phyloP scores from a whole-genome alignment of 2,113 vertebrate genomes.

The Mesembrinibis cayennensis region DNA sequence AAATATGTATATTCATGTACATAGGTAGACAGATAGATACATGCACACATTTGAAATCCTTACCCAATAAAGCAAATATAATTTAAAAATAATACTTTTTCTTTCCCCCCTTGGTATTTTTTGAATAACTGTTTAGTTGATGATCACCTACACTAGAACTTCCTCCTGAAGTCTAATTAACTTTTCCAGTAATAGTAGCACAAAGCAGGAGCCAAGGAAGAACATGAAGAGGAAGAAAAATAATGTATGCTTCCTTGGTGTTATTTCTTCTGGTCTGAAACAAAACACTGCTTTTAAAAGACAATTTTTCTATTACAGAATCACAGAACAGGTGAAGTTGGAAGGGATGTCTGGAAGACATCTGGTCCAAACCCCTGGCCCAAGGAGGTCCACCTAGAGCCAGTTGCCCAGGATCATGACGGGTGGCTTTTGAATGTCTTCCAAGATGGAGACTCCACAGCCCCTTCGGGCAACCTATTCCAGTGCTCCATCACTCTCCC shows the following conservation, averaged over 20 bases:
- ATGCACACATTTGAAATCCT: not conserved
- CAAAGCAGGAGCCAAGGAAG: not conserved
- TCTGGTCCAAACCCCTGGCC: not conserved
- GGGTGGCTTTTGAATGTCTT: rapidly evolving
- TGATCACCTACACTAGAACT: not conserved
- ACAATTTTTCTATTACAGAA: not conserved
- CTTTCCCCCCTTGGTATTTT: not conserved
- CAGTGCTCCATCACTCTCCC: not conserved
- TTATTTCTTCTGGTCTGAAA: not conserved
- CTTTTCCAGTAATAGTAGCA: not conserved
- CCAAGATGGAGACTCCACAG: not conserved
- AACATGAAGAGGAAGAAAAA: not conserved
- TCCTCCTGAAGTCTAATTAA: not conserved
- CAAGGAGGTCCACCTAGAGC: not conserved
- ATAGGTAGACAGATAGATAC: not conserved
- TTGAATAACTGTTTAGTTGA: not conserved
- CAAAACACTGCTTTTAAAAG: not conserved
- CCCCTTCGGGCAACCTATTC: not conserved
- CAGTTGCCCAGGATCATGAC: not conserved
- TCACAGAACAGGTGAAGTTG: not conserved
- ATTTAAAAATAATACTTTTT: not conserved
- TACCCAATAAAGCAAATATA: not conserved
- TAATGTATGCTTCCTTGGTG: not conserved
- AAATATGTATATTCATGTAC: not conserved
- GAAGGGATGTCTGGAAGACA: not conserved